Percentiles rank a stretch among this genome's conserved stretches.
These are phyloP conservation scores for Ormyrus rosae DNA, from an alignment of 2,888 invertebrate species.

Conservation along the genomic window DNA sequence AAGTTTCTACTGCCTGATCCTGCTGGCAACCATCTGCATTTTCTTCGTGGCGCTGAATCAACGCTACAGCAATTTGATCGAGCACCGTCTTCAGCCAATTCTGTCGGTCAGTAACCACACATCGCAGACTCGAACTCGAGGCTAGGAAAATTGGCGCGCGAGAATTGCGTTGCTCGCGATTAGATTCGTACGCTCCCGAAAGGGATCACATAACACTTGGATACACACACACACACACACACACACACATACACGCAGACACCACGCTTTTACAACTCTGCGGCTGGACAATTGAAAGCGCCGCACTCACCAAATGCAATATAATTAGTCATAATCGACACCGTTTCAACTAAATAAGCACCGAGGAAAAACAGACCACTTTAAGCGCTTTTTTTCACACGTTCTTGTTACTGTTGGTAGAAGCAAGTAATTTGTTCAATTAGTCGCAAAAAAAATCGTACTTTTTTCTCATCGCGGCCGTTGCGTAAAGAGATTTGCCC, in stretches of 20 bases:
- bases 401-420: too few relatives aligned
- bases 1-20: constrained; percentile 72
- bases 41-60: constrained; percentile 73
- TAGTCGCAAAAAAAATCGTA: constrained; percentile 9
- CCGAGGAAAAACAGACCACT: background rate
- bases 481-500: background rate
- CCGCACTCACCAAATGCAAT: constrained; percentile 5
- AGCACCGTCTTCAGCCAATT: constrained; percentile 70
- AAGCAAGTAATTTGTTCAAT: background rate
- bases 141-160: background rate
- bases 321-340: constrained; percentile 10
- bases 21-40: constrained; percentile 72
- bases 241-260: too few relatives aligned
- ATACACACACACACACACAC: too few relatives aligned
- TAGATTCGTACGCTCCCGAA: constrained; percentile 29
- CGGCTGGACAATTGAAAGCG: constrained; percentile 8
- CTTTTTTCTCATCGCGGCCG: too few relatives aligned
- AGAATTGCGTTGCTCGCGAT: constrained; percentile 40
- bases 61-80: constrained; percentile 71
- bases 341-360: background rate
- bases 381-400: background rate
- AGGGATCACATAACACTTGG: constrained; percentile 22
- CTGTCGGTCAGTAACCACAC: constrained; percentile 68
- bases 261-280: background rate
- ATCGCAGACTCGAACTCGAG: background rate